Conservation (phyloP, 2,888 invertebrate species). For the Minunthozetes semirufus region DNA sequence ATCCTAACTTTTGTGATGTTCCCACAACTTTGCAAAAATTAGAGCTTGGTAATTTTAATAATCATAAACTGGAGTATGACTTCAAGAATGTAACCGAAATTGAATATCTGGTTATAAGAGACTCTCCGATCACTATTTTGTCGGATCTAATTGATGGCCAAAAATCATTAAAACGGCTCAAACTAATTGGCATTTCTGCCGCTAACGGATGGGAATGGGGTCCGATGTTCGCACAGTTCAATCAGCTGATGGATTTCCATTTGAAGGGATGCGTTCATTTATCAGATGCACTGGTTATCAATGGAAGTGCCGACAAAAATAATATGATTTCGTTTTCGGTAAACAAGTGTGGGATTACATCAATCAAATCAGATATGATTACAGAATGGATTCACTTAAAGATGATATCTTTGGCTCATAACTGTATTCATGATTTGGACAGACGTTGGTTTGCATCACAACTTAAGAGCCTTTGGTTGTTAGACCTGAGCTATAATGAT, state of each 20-base stretch:
- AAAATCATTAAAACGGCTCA: not conserved
- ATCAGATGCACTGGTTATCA: not conserved
- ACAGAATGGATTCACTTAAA: conserved; percentile 1
- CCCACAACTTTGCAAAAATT: too few species aligned
- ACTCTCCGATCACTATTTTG: not conserved
- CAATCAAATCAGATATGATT: conserved; percentile 11
- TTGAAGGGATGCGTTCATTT: not conserved
- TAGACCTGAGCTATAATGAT: conserved; percentile 17
- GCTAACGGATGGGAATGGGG: not conserved
- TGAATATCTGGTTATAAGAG: not conserved
- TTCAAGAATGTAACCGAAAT: not conserved
- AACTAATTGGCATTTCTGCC: not conserved
- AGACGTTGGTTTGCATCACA: not conserved
- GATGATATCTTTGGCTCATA: conserved; percentile 21
- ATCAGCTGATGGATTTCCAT: not conserved
- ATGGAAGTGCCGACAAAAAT: not conserved
- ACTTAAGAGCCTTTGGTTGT: not conserved
- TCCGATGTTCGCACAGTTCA: not conserved
- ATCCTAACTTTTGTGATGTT: too few species aligned
- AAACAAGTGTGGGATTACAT: not conserved
- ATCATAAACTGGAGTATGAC: not conserved
- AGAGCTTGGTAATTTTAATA: not conserved
- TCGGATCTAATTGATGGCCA: not conserved
- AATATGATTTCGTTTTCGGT: conserved; percentile 15
- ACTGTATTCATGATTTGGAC: not conserved